Conservation (phyloP, 2,888 invertebrate species). For the Rhabditoides inermis region DNA sequence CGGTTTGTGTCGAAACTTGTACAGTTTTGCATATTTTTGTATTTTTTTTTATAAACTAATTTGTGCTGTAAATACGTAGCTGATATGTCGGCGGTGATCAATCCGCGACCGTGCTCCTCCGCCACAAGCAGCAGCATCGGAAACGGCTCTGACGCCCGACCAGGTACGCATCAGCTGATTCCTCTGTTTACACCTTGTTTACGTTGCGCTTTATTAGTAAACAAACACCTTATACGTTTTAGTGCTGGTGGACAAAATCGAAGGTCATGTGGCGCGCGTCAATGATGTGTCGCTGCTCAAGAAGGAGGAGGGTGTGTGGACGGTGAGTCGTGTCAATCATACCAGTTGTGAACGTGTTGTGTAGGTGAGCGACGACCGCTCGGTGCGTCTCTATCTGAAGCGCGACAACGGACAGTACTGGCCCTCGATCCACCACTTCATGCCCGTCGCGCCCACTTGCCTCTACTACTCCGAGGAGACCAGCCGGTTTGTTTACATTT, state of each 20-base stretch:
- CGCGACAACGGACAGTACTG: slow-evolving; percentile 95
- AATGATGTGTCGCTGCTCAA: slow-evolving; percentile 38
- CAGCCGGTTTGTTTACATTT: slow-evolving; percentile 18
- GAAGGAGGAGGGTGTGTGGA: slow-evolving; percentile 37
- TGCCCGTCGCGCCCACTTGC: slow-evolving; percentile 43
- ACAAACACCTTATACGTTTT: background rate
- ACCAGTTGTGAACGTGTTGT: slow-evolving; percentile 8
- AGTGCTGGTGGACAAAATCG: slow-evolving; percentile 44
- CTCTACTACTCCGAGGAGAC: slow-evolving; percentile 43
- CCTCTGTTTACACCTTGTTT: background rate
- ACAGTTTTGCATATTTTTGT: background rate
- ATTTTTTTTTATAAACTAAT: background rate
- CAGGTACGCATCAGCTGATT: slow-evolving; percentile 12
- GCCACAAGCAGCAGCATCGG: slow-evolving; percentile 18
- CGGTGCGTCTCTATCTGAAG: slow-evolving; percentile 83
- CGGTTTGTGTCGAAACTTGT: background rate
- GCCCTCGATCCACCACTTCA: slow-evolving; percentile 77
- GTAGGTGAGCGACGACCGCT: slow-evolving; percentile 32
- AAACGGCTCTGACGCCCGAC: slow-evolving; percentile 22
- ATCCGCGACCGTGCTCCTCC: slow-evolving; percentile 16
- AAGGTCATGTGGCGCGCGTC: slow-evolving; percentile 45
- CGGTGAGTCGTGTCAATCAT: slow-evolving; percentile 9
- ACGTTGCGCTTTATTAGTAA: background rate
- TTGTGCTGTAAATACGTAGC: background rate
- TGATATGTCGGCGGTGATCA: slow-evolving; percentile 27